phyloP scores from a whole-genome alignment of 2,113 vertebrate genomes.

The Indicator indicator region DNA sequence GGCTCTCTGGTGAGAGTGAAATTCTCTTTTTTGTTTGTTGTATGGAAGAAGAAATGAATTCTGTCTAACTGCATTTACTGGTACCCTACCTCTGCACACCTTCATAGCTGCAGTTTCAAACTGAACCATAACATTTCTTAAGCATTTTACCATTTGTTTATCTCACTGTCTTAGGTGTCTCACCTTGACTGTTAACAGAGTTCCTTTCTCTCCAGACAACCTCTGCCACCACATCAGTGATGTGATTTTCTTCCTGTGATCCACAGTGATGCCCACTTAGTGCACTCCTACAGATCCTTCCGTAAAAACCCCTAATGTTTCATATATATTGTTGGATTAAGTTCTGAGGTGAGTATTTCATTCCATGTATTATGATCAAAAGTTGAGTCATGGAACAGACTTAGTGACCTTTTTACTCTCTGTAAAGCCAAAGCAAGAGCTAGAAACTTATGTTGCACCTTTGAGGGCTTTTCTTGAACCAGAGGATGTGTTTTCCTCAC shows the following conservation, averaged over 20 bases:
- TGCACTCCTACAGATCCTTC: background rate
- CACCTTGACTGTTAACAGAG: accelerated
- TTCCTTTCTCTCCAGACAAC: background rate
- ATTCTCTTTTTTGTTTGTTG: background rate
- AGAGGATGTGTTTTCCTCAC: background rate
- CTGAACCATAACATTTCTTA: background rate
- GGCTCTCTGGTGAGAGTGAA: no score
- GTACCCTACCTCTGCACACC: background rate
- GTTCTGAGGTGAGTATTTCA: background rate
- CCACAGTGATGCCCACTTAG: background rate
- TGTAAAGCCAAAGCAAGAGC: background rate
- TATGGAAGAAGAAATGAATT: background rate
- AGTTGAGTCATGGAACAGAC: background rate
- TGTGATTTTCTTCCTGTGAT: background rate
- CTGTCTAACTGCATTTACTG: background rate
- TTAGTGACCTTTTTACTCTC: background rate
- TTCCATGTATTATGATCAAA: background rate
- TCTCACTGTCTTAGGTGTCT: background rate
- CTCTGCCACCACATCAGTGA: background rate
- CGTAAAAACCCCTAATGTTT: background rate
- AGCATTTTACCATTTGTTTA: background rate
- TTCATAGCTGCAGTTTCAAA: background rate
- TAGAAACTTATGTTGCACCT: background rate
- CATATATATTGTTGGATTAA: background rate
- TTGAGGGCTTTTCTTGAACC: background rate